Percentiles rank a stretch among this genome's conserved stretches.
Evolutionary conservation across 2,888 invertebrate species (phyloP).

Genomic region (Stenotaenia linearis): DNA sequence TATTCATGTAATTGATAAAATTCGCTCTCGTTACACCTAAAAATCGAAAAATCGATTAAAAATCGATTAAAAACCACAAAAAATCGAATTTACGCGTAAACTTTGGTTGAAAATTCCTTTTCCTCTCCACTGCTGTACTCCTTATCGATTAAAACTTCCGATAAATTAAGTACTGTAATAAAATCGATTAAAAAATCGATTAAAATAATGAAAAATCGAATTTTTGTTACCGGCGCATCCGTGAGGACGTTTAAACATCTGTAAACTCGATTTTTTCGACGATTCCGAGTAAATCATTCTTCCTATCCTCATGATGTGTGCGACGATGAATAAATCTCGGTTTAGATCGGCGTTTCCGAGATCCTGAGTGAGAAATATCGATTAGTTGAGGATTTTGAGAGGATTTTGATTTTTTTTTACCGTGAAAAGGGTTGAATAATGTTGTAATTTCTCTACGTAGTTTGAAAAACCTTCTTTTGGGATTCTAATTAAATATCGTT

Average conservation of each 20-base stretch:
- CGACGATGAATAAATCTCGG: slow-evolving; percentile 79
- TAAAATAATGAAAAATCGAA: too few species aligned
- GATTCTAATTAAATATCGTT: slow-evolving; percentile 80
- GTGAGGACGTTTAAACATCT: slow-evolving; percentile 60
- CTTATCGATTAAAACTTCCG: slow-evolving; percentile 41
- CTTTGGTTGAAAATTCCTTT: slow-evolving; percentile 43
- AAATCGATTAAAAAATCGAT: not conserved
- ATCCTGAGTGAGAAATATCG: too few species aligned
- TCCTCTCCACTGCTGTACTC: slow-evolving; percentile 39
- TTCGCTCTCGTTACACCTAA: slow-evolving; percentile 73
- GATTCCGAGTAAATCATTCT: slow-evolving; percentile 67
- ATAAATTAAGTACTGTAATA: slow-evolving; percentile 33
- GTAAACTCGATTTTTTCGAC: slow-evolving; percentile 52
- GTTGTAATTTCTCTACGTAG: slow-evolving; percentile 78
- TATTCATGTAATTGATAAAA: slow-evolving; percentile 87
- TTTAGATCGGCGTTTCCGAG: slow-evolving; percentile 77
- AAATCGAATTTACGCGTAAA: slow-evolving; percentile 45
- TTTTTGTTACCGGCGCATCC: slow-evolving; percentile 63
- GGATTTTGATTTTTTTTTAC: too few species aligned
- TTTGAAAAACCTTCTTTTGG: slow-evolving; percentile 85
- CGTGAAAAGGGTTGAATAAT: slow-evolving; percentile 83
- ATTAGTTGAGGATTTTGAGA: too few species aligned
- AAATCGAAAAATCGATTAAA: too few species aligned
- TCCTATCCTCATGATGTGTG: slow-evolving; percentile 76
- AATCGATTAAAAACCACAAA: too few species aligned